Percentiles rank a stretch among this genome's conserved stretches.
phyloP scores from a whole-genome alignment of 2,113 vertebrate species.

The Ornithorhynchus anatinus region DNA sequence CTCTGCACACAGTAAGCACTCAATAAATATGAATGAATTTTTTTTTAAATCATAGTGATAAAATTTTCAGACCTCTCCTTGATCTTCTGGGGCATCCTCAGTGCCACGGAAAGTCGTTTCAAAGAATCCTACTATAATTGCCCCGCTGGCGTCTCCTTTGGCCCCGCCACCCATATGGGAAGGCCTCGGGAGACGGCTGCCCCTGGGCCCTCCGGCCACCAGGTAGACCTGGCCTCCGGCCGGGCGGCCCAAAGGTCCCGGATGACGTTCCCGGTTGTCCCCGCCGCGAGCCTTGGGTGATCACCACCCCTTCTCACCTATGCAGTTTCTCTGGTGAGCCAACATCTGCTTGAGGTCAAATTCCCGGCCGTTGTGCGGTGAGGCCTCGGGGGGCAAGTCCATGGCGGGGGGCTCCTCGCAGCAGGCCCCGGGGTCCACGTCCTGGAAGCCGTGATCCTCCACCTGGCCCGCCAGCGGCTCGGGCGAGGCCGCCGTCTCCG shows the following conservation, averaged over 20 bases:
- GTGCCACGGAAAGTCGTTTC: too few species aligned
- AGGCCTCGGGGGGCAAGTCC: slow-evolving; percentile 42
- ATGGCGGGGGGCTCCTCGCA: slow-evolving; percentile 46
- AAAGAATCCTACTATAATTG: neutral
- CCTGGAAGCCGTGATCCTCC: slow-evolving; percentile 56
- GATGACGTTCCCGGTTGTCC: accelerated
- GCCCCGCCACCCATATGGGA: neutral
- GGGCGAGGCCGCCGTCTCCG: slow-evolving; percentile 41
- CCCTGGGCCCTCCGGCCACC: neutral
- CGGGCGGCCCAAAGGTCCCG: accelerated
- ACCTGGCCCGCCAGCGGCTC: slow-evolving; percentile 60
- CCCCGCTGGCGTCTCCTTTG: too few species aligned
- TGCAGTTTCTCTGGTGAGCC: slow-evolving; percentile 47
- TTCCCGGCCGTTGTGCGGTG: slow-evolving; percentile 25
- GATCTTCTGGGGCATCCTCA: too few species aligned
- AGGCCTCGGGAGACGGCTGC: neutral
- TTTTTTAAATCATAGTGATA: too few species aligned
- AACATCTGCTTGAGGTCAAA: slow-evolving; percentile 65
- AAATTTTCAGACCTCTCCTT: too few species aligned
- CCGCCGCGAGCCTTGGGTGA: accelerated
- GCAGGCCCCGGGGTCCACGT: slow-evolving; percentile 41
- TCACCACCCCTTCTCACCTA: slow-evolving; percentile 11
- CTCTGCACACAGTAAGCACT: too few species aligned
- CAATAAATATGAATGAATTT: too few species aligned
- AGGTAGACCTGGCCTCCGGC: neutral